Percentiles rank a stretch among this genome's conserved stretches.
These are phyloP conservation scores for Diplogasteroides magnus DNA, from an alignment of 1,140 invertebrate species.

Conservation along the genomic window DNA sequence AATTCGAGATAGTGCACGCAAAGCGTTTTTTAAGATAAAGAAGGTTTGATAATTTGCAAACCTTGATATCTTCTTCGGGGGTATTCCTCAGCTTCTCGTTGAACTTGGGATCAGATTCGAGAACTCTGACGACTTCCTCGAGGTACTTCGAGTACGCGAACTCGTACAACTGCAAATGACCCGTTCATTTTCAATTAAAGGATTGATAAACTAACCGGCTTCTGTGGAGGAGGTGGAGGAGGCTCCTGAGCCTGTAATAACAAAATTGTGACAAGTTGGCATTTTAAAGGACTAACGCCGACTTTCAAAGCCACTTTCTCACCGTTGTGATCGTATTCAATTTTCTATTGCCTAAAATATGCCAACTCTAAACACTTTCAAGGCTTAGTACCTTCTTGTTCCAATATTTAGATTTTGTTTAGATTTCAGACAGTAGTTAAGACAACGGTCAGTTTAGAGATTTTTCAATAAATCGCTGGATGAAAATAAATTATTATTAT, in stretches of 20 bases:
- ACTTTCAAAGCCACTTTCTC: constrained; percentile 2
- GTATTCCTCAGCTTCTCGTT: constrained; percentile 44
- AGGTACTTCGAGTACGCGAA: constrained; percentile 53
- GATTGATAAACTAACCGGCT: constrained; percentile 14
- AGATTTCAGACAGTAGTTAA: too few species aligned
- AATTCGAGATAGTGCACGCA: too few species aligned
- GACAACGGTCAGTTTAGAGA: too few species aligned
- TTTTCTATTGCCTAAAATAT: too few species aligned
- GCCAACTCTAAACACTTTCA: too few species aligned
- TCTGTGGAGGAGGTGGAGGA: constrained; percentile 2
- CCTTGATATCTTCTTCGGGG: constrained; percentile 54
- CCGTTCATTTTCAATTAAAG: not conserved
- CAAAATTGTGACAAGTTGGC: too few species aligned
- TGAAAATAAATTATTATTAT: not conserved
- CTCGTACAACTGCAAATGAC: constrained; percentile 37
- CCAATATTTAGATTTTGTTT: too few species aligned
- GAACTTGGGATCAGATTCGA: constrained; percentile 51
- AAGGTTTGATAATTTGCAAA: too few species aligned
- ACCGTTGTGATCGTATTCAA: not conserved
- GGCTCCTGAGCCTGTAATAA: too few species aligned
- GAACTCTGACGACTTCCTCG: constrained; percentile 52
- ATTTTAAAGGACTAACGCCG: too few species aligned
- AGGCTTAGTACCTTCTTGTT: too few species aligned
- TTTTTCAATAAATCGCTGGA: not conserved
- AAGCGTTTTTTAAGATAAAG: too few species aligned